Conservation (phyloP, 2,888 invertebrate species). For the Halictus ligatus region DNA sequence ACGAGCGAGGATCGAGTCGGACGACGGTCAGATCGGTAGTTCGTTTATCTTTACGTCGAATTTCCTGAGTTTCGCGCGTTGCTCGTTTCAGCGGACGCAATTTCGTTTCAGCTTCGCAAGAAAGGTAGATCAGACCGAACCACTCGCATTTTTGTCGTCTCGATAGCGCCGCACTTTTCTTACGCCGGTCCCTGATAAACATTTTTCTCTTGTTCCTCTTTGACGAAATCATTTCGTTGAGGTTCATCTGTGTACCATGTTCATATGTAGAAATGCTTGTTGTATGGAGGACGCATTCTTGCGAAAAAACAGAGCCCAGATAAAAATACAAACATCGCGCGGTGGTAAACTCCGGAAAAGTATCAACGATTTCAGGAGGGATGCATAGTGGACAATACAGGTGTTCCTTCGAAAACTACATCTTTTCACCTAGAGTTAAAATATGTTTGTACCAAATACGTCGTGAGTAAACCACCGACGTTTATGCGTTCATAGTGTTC, state of each 20-base stretch:
- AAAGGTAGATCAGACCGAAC: constrained; percentile 9
- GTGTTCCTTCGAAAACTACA: neutral
- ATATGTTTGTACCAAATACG: no score
- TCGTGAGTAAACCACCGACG: no score
- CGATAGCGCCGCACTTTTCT: neutral
- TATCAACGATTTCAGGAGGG: neutral
- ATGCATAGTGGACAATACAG: neutral
- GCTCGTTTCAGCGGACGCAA: constrained; percentile 9
- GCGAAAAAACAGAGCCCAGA: neutral
- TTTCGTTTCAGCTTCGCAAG: neutral
- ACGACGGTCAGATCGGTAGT: constrained; percentile 19
- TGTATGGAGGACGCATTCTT: neutral
- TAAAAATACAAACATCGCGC: neutral
- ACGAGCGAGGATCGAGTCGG: constrained; percentile 19
- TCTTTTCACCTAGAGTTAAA: no score
- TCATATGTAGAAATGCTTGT: neutral
- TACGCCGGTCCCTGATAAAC: neutral
- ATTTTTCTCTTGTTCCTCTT: neutral
- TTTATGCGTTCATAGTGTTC: no score
- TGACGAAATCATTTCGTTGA: neutral
- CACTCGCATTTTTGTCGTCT: constrained; percentile 1
- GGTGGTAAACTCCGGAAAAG: neutral
- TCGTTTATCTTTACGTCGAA: constrained; percentile 42
- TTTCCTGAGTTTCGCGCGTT: neutral
- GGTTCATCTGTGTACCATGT: neutral